A percentile compares a stretch with the other conserved stretches of the same genome.
phyloP scores from a whole-genome alignment of 2,113 vertebrate genomes.

The Cyphomyrus plagiostoma region DNA sequence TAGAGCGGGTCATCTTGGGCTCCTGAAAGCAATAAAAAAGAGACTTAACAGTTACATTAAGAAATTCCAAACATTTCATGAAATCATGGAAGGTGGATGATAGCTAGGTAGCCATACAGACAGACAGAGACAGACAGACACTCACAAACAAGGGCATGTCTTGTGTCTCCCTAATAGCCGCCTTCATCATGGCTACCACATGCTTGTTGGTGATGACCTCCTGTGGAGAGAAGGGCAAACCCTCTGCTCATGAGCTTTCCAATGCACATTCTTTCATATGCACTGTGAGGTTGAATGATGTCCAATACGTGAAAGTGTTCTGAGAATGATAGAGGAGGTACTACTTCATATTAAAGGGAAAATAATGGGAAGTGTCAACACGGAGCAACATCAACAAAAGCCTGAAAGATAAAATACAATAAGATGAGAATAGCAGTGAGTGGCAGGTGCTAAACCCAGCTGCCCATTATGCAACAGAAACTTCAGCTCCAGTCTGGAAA shows the following conservation, averaged over 20 bases:
- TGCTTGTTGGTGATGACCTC: slow-evolving; percentile 93
- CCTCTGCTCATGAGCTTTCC: background rate
- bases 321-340: background rate
- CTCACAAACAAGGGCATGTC: slow-evolving; percentile 87
- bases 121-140: slow-evolving; percentile 28
- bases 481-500: background rate
- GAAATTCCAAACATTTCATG: background rate
- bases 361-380: background rate
- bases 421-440: background rate
- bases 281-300: background rate
- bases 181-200: slow-evolving; percentile 97
- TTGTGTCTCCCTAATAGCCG: slow-evolving; percentile 84
- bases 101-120: background rate
- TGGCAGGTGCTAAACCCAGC: background rate
- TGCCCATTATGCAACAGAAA: background rate
- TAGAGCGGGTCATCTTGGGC: slow-evolving; percentile 96
- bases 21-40: slow-evolving; percentile 62
- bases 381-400: background rate
- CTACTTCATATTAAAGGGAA: background rate
- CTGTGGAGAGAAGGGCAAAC: slow-evolving; percentile 47
- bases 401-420: background rate
- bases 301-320: background rate
- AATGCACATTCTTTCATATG: background rate
- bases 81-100: background rate
- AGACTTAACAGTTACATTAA: slow-evolving; percentile 17